Evolutionary conservation across 2,888 invertebrate genomes (phyloP).

Genomic region (Geophilus truncorum): DNA sequence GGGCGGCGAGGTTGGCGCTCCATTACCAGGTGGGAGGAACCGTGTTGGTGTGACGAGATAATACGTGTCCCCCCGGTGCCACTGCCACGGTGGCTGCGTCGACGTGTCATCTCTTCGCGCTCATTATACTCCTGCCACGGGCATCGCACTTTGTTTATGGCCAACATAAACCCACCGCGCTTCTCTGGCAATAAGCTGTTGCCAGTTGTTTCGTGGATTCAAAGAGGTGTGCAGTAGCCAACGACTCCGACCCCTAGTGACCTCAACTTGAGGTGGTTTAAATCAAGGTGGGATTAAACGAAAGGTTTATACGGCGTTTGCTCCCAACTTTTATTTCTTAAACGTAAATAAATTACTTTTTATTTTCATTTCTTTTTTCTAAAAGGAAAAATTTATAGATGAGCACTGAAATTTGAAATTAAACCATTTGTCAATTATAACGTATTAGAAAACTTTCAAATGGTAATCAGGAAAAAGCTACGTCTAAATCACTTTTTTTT

Average conservation of each 20-base stretch:
- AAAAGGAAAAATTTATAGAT: neutral
- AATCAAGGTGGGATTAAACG: conserved; percentile 13
- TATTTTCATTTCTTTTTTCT: neutral
- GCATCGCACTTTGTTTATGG: conserved; percentile 28
- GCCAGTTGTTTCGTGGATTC: conserved; percentile 22
- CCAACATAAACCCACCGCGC: conserved; percentile 29
- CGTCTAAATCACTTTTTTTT: neutral
- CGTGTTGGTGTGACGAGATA: conserved; percentile 31
- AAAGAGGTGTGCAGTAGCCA: conserved; percentile 10
- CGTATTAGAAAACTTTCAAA: too few species aligned
- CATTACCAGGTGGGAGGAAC: conserved; percentile 33
- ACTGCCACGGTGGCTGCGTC: conserved; percentile 20
- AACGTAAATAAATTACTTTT: neutral
- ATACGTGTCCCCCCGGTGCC: conserved; percentile 30
- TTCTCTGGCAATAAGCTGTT: conserved; percentile 1
- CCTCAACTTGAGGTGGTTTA: conserved; percentile 5
- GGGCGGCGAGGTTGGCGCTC: conserved; percentile 30
- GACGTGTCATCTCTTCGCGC: conserved; percentile 28
- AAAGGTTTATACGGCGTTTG: neutral
- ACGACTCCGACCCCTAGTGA: conserved; percentile 14
- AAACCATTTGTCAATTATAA: too few species aligned
- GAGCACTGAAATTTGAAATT: neutral
- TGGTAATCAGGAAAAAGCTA: neutral
- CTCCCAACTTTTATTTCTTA: neutral
- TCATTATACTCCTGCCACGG: conserved; percentile 5